These are phyloP conservation scores for Oxyura jamaicensis DNA, from an alignment of 2,113 vertebrate genomes.

Conservation along the genomic window DNA sequence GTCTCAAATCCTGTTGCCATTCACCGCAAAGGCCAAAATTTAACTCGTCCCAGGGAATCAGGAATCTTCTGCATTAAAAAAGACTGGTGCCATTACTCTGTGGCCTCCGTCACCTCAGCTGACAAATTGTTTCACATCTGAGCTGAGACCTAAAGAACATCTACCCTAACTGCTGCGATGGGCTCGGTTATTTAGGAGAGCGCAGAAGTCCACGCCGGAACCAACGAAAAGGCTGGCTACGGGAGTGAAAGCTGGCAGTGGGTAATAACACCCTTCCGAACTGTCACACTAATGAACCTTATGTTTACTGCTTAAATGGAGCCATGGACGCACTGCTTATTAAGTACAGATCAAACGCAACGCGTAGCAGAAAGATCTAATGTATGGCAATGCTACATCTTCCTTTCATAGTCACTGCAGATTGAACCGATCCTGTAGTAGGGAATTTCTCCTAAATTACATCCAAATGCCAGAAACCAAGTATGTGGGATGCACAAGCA, in stretches of 20 bases:
- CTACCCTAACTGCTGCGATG: not conserved
- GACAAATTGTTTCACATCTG: not conserved
- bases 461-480: not conserved
- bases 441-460: not conserved
- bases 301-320: not conserved
- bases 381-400: not conserved
- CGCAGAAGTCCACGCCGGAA: not conserved
- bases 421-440: not conserved
- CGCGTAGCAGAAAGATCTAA: rapidly evolving
- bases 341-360: not conserved
- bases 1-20: not conserved
- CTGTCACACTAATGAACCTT: not conserved
- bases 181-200: not conserved
- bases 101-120: not conserved
- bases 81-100: not conserved
- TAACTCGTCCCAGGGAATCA: not conserved
- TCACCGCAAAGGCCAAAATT: not conserved
- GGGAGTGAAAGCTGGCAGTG: not conserved
- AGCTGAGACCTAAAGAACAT: not conserved
- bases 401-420: not conserved
- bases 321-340: not conserved
- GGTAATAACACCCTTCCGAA: not conserved
- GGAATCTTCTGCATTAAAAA: not conserved
- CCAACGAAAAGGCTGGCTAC: rapidly evolving
- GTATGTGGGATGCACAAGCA: not conserved